Conservation (phyloP, 2,888 invertebrate species). For the Synergus gifuensis region DNA sequence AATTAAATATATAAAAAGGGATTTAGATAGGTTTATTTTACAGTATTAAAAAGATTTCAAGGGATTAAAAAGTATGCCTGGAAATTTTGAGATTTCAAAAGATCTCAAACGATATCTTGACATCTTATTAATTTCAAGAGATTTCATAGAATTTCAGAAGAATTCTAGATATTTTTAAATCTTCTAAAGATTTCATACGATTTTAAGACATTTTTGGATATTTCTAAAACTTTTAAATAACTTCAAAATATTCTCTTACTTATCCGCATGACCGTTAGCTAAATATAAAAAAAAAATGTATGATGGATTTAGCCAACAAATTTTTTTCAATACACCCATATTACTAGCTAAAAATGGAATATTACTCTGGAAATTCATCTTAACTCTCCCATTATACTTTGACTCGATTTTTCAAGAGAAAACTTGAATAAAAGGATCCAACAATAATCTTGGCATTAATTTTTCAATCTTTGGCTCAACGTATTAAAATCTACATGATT, state of each 20-base stretch:
- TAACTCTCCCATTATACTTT: background rate
- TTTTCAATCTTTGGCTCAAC: background rate
- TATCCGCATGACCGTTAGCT: background rate
- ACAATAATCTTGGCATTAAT: background rate
- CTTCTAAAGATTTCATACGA: too few species aligned
- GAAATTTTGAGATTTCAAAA: too few species aligned
- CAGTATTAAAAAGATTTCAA: too few species aligned
- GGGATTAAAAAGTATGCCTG: too few species aligned
- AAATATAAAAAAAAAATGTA: slow-evolving; percentile 6
- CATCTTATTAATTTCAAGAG: too few species aligned
- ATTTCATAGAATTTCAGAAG: too few species aligned
- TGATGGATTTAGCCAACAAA: slow-evolving; percentile 19
- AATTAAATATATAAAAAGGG: background rate
- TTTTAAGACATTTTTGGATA: too few species aligned
- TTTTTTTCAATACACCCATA: slow-evolving; percentile 3
- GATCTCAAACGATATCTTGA: too few species aligned
- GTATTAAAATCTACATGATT: background rate
- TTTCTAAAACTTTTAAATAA: too few species aligned
- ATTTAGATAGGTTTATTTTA: too few species aligned
- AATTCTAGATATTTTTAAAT: too few species aligned
- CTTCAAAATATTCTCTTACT: too few species aligned
- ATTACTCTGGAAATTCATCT: slow-evolving; percentile 4
- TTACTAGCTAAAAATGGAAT: background rate
- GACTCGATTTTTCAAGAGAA: background rate
- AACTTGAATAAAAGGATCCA: background rate